These are phyloP conservation scores for Heliothis peltigera DNA, from an alignment of 2,888 invertebrate genomes.

Conservation along the genomic window DNA sequence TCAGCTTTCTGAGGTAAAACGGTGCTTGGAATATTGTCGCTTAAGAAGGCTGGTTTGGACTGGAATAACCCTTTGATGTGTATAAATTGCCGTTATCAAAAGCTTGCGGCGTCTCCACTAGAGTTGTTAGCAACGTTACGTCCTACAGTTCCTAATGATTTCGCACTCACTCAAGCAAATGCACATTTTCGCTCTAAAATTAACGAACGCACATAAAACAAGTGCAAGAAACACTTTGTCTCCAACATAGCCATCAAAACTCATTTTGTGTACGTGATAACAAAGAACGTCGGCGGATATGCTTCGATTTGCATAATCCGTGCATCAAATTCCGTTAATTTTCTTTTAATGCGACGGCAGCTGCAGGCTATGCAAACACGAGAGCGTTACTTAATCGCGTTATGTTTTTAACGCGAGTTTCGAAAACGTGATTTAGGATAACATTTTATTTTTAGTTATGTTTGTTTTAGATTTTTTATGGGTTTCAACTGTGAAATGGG, in stretches of 20 bases:
- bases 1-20: conserved; percentile 22
- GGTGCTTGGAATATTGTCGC: conserved; percentile 13
- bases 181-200: conserved; percentile 43
- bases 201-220: conserved; percentile 57
- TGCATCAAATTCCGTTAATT: conserved; percentile 88
- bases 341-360: conserved; percentile 85
- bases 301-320: conserved; percentile 86
- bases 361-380: conserved; percentile 68
- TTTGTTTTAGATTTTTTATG: not conserved
- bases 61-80: not conserved
- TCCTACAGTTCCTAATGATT: not conserved
- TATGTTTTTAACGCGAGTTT: conserved; percentile 46
- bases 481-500: not conserved
- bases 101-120: not conserved
- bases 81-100: conserved; percentile 7
- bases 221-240: conserved; percentile 67
- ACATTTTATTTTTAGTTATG: conserved; percentile 6
- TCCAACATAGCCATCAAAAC: conserved; percentile 74
- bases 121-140: not conserved
- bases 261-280: conserved; percentile 83
- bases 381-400: conserved; percentile 60
- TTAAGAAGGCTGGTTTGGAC: not conserved
- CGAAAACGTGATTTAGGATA: conserved; percentile 19
- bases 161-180: conserved; percentile 19
- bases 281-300: conserved; percentile 82